Conservation (phyloP, 2,888 invertebrate species). For the Helobdella robusta region DNA sequence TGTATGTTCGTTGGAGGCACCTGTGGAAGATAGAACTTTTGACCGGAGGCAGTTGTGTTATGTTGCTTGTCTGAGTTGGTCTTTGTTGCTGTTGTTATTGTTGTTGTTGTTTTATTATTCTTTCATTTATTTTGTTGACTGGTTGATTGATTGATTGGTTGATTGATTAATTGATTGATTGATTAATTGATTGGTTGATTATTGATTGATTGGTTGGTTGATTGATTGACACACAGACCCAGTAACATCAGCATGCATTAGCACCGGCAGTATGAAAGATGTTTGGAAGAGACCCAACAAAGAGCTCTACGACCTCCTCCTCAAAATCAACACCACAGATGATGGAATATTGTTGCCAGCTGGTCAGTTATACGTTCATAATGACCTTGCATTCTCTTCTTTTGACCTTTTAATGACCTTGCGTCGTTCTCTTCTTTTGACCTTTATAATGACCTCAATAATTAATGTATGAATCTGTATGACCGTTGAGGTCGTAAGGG, state of each 20-base stretch:
- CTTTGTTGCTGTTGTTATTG: neutral
- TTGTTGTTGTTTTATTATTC: neutral
- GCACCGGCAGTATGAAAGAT: slow-evolving; percentile 13
- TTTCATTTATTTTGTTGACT: neutral
- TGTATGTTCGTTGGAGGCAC: slow-evolving; percentile 65
- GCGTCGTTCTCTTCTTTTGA: neutral
- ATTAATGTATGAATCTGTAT: too few relatives aligned
- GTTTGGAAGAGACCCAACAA: slow-evolving; percentile 1
- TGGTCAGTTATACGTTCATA: neutral
- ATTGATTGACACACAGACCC: slow-evolving; percentile 5
- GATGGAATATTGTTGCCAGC: slow-evolving; percentile 11
- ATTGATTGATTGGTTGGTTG: neutral
- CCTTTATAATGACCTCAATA: too few relatives aligned
- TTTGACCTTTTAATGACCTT: too few relatives aligned
- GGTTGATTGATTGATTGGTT: slow-evolving; percentile 1
- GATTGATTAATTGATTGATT: neutral
- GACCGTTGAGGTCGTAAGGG: too few relatives aligned
- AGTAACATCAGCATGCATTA: slow-evolving; percentile 4
- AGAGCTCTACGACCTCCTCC: neutral
- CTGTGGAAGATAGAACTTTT: slow-evolving; percentile 27
- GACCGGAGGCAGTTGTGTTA: slow-evolving; percentile 64
- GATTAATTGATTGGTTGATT: neutral
- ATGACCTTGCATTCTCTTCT: neutral
- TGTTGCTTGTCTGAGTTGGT: slow-evolving; percentile 65
- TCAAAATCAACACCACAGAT: neutral